Percentiles rank a stretch among this genome's conserved stretches.
phyloP scores from a whole-genome alignment of 2,113 vertebrate genomes.

The Macrotis lagotis region DNA sequence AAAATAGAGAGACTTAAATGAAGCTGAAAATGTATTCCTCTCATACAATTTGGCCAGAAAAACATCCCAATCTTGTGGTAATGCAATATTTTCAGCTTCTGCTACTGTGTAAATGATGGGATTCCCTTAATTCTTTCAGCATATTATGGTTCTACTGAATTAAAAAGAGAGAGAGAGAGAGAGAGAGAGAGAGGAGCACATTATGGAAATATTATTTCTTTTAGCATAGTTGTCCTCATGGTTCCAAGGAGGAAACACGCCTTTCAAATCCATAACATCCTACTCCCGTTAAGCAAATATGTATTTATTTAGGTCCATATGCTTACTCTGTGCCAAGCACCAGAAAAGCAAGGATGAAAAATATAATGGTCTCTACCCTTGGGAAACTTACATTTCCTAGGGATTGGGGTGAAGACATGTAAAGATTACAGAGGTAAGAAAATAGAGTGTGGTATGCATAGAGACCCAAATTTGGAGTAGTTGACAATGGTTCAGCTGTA shows the following conservation, averaged over 20 bases:
- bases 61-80: neutral
- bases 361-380: neutral
- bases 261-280: neutral
- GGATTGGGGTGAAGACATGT: neutral
- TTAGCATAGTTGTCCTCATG: neutral
- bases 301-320: neutral
- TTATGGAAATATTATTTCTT: neutral
- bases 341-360: neutral
- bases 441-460: neutral
- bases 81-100: conserved; percentile 17
- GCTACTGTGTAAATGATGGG: neutral
- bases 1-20: conserved; percentile 22
- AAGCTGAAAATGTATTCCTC: neutral
- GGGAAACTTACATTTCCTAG: neutral
- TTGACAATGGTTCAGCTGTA: neutral
- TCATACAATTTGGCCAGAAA: neutral
- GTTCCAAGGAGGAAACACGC: neutral
- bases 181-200: neutral
- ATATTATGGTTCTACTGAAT: neutral
- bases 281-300: neutral
- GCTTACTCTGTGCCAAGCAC: neutral
- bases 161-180: neutral
- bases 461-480: neutral
- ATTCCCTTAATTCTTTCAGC: neutral
- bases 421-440: neutral